Evolutionary conservation across 2,888 invertebrate genomes (phyloP).

Genomic region (Drosophila austrosaltans): DNA sequence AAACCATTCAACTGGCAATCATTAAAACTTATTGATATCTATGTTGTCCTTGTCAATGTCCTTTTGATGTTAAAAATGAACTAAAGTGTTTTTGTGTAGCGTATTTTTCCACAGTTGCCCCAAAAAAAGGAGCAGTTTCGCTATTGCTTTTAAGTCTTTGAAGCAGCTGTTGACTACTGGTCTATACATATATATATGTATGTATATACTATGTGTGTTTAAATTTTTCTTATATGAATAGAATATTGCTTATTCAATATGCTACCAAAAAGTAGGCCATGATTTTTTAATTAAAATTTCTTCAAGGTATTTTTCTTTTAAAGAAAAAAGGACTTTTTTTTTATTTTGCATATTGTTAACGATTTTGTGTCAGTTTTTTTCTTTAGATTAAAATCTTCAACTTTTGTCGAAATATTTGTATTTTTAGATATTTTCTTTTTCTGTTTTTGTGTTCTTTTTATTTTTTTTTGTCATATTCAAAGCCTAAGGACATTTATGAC

Average conservation of each 20-base stretch:
- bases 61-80: slow-evolving; percentile 12
- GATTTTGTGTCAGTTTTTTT: neutral
- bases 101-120: neutral
- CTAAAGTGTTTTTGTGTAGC: slow-evolving; percentile 6
- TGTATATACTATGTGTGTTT: neutral
- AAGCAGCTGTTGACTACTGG: neutral
- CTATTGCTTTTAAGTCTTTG: neutral
- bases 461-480: slow-evolving; percentile 13
- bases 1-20: slow-evolving; percentile 9
- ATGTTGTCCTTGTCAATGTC: slow-evolving; percentile 3
- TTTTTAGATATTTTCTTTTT: neutral
- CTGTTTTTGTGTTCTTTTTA: neutral
- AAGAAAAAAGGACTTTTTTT: neutral
- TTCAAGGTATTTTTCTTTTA: neutral
- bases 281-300: neutral
- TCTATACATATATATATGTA: neutral
- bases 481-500: slow-evolving; percentile 15
- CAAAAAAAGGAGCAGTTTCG: neutral
- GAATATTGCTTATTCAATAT: neutral
- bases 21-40: slow-evolving; percentile 9
- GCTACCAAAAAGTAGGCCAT: neutral
- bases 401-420: neutral
- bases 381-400: neutral
- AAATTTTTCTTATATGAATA: neutral
- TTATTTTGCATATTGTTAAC: neutral